These are phyloP conservation scores for Polydrusus cervinus DNA, from an alignment of 2,888 invertebrate species.

Conservation along the genomic window DNA sequence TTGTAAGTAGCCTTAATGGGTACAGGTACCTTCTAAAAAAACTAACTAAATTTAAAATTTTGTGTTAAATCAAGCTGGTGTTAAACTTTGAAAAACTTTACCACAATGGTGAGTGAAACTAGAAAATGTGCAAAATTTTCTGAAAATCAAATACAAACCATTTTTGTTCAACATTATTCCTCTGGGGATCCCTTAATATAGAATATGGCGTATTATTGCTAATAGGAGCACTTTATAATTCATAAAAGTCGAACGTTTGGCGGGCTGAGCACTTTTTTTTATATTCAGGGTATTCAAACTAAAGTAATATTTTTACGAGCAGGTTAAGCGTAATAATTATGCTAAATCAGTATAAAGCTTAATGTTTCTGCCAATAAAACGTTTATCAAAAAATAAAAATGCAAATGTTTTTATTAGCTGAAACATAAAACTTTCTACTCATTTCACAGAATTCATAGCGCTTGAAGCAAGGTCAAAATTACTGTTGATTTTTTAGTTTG, in stretches of 20 bases:
- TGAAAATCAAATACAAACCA: slow-evolving; percentile 16
- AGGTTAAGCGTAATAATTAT: background rate
- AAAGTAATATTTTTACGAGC: background rate
- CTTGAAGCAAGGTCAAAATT: background rate
- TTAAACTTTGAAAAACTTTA: background rate
- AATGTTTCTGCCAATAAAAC: no score
- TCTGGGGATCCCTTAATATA: background rate
- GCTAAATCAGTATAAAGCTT: no score
- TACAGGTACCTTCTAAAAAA: no score
- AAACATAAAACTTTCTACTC: no score
- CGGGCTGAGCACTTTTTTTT: slow-evolving; percentile 29
- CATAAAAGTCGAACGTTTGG: slow-evolving; percentile 25
- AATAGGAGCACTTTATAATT: background rate
- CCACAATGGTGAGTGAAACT: background rate
- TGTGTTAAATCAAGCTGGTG: slow-evolving; percentile 2
- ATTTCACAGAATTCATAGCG: no score
- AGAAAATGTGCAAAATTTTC: background rate
- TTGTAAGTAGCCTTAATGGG: no score
- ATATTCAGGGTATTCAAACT: background rate
- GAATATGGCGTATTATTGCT: background rate
- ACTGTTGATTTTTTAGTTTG: no score
- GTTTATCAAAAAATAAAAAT: no score
- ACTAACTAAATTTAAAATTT: background rate
- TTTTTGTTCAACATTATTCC: background rate
- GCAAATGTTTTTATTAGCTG: no score